Evolutionary conservation across 2,888 invertebrate species (phyloP), one percentile per base, ranked within the genome.

Genomic region (Plusia festucae): DNA sequence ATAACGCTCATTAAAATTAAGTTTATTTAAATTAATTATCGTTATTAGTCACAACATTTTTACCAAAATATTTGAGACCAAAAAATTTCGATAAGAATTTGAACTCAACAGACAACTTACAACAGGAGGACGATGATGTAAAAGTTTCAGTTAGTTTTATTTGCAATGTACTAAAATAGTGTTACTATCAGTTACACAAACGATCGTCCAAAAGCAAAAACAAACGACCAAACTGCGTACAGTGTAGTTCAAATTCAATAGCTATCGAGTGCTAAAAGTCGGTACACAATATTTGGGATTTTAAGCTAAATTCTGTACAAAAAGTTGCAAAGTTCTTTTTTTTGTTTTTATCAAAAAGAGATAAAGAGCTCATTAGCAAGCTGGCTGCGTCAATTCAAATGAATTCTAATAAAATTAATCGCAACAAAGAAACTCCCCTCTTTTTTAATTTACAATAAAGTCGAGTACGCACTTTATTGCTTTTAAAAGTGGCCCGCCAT

Each of bases 391-490:
- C 80, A 82, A 83, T 82, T 80, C 85, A 85, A 91, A 91, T 90
- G 90, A 93, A 93, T 92, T 91, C 89, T 90, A 92, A 93, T 92
- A 91, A 90, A 92, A 88, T 91, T 92, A 91, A 93, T 92, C 89
- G 86, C 78, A 79, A 85, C 84, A 84, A 81, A 83, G 82, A 82
- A 68, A 66, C 75, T 73, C 83, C 85, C 88, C 82, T 87, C 27
- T 65, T 89, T 89, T 90, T 90, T 91, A 88, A 89, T 88, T 85
- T 79, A 83, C 81, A 78, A 82, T 79, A 85, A 82, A 82, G 75
- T 57, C 68, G 73, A 76, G 75, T 74, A 76, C 74, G 78, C 78
- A 79, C 82, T 86, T 86, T 88, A 89, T 89, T 86, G 82, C 83
- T 82, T 81, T 44, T 59, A 70, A 78, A 87, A 84, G 72, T 82